Base-by-base conservation (phyloP, 2,113 vertebrate species). In the Mugil cephalus region DNA sequence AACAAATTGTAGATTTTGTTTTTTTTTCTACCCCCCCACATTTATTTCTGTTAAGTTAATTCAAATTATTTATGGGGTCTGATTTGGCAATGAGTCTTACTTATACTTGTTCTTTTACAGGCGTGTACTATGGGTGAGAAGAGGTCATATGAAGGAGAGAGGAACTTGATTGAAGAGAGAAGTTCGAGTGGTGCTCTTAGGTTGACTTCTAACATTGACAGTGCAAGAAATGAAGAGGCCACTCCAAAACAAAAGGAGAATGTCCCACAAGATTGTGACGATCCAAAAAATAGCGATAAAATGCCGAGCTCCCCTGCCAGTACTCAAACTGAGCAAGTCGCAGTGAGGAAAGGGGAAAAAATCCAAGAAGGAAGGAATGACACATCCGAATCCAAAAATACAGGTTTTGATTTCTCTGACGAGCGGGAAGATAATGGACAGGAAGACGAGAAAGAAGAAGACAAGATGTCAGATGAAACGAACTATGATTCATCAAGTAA, bases 41-140 rank as follows among this genome's bases (percentile, higher is more conserved):
- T 66, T 74, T 74, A 45, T 35, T 53, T 53, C 17, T 73, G 67
- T 75, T 30, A 66, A 51, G 24, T 65, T 81, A 7, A 71, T 10
- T 55, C 34, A 50, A 89, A 72, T 74, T 68, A 70, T 70, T 76
- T 17, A 18, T 70, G n/a, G 18, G 73, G 12, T 77, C 69, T 78
- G 75, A 69, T 85, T 77, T 87, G 82, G 86, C 73, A 51, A 50
- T 77, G 75, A 89, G 86, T 88, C 88, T 93, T 88, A 92, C 86
- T 50, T 90, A 82, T 92, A 88, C 88, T 92, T 91, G 78, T 91
- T 93, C 76, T 93, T 85, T 92, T 91, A 71, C 92, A 93, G 92
- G 89, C 64, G 10, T 84, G 79, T 88, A 70, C 89, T 74, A 69
- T 87, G 81, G 87, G 75, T 70, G 81, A 83, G 84, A 89, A 75